phyloP scores from a whole-genome alignment of 2,888 invertebrate genomes.

The Lasioglossum figueresi region DNA sequence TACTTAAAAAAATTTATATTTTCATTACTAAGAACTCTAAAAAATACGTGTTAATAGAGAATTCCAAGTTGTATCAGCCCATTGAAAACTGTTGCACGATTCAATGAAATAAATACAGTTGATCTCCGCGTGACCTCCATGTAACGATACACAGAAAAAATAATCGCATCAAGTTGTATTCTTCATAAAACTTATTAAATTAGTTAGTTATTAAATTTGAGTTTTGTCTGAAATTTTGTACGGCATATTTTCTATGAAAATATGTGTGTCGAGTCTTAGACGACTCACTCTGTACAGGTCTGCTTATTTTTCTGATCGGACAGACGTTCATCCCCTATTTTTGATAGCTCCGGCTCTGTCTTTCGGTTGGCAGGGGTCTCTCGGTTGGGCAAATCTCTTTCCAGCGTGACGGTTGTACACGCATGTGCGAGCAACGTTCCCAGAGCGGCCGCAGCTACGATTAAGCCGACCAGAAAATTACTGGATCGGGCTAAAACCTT shows the following conservation, averaged over 20 bases:
- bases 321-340: neutral
- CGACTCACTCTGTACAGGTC: neutral
- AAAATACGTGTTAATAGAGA: neutral
- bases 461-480: constrained; percentile 62
- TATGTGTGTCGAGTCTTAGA: neutral
- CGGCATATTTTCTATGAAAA: neutral
- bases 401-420: constrained; percentile 12
- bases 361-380: neutral
- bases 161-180: neutral
- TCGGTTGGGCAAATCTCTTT: constrained; percentile 6
- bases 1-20: neutral
- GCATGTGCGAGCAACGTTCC: constrained; percentile 27
- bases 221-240: neutral
- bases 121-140: no score
- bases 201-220: neutral
- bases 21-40: neutral
- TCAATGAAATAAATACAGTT: neutral
- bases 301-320: neutral
- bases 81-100: neutral
- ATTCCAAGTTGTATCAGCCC: neutral
- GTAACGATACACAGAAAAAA: neutral
- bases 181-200: no score
- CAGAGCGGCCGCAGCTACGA: constrained; percentile 43
- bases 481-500: constrained; percentile 40
- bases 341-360: no score